Conservation (phyloP, 2,888 invertebrate genomes). For the Thymelicus acteon region DNA sequence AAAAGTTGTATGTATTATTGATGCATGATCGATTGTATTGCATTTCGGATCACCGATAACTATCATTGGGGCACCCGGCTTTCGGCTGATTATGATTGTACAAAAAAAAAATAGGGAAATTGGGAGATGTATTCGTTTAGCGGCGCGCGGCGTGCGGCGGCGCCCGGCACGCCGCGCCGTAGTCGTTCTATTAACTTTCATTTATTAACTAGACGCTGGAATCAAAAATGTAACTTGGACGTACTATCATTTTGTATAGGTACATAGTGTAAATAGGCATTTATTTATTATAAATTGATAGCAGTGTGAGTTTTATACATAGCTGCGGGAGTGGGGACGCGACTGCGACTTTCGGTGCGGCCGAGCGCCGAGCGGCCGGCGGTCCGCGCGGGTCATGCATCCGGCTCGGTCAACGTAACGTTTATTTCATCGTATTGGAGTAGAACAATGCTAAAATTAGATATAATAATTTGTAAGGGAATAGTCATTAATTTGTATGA, state of each 20-base stretch:
- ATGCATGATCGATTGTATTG: slow-evolving; percentile 76
- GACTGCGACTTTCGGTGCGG: slow-evolving; percentile 67
- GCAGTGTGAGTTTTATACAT: slow-evolving; percentile 83
- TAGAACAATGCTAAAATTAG: slow-evolving; percentile 83
- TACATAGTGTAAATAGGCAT: slow-evolving; percentile 85
- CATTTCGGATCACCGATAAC: slow-evolving; percentile 74
- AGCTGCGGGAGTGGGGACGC: slow-evolving; percentile 79
- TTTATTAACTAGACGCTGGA: slow-evolving; percentile 79
- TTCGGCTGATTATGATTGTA: slow-evolving; percentile 80
- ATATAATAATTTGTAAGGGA: slow-evolving; percentile 84
- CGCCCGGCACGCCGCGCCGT: slow-evolving; percentile 54
- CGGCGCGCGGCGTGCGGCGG: slow-evolving; percentile 51
- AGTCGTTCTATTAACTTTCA: slow-evolving; percentile 76
- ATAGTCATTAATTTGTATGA: slow-evolving; percentile 86
- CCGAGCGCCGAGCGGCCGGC: slow-evolving; percentile 47
- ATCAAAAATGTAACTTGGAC: slow-evolving; percentile 79
- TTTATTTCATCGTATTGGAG: slow-evolving; percentile 78
- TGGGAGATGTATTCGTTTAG: slow-evolving; percentile 73
- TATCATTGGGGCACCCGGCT: slow-evolving; percentile 77
- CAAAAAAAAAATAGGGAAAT: slow-evolving; percentile 73
- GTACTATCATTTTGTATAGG: slow-evolving; percentile 84
- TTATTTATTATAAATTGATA: slow-evolving; percentile 85
- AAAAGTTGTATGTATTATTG: slow-evolving; percentile 80
- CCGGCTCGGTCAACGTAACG: slow-evolving; percentile 71
- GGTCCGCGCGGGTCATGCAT: slow-evolving; percentile 60